Evolutionary conservation across 2,888 invertebrate species (phyloP), one percentile per base, ranked within the genome.

Genomic region (Crematogaster levior): DNA sequence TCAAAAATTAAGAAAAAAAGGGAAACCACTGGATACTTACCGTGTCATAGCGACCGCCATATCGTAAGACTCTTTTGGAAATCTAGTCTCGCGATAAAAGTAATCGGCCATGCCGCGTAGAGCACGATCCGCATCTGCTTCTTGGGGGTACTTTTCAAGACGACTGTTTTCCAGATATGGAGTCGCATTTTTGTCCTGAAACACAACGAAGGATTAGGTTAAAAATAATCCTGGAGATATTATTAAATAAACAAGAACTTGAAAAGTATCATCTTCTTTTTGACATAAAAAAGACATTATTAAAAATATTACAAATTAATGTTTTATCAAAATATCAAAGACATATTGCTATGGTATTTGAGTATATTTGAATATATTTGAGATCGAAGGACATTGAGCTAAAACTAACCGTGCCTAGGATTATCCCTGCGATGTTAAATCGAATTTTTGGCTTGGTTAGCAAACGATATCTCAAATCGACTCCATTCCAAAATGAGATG

Each of bases 401-500:
- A 21, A 56, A 70, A 66, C 82, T 83, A 85, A 92, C 92, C 84
- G 65, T 27, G 6, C 88, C 88, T 81, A 92, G 86, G 51, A 92
- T 84, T 40, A 92, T 88, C 58, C 92, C 93, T 12, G 91, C 93
- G 58, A 93, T 90, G 77, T 92, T 92, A 7, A 93, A 82, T 37
- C 93, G 91, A 65, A 93, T 89, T 68, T 80, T 86, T 1, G 93
- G 93, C 34, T 90, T 84, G 5, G 66, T 75, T 15, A 93, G 85
- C 43, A 84, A 80, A 66, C 93, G 88, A 43, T 91, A 93, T 66
- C 93, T 90, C 63, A 93, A 90, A 81, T 93, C 93, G 1, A 93
- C 92, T 10, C 90, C 93, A 73, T 93, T 91, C 93, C 93, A 93
- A 65, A 92, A 93, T 1, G 93, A 88, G 10, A 93, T 40, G 24